Percentiles rank a stretch among this genome's conserved stretches.
phyloP scores from a whole-genome alignment of 92 coral and sea anemone species.

The Porites evermanni region DNA sequence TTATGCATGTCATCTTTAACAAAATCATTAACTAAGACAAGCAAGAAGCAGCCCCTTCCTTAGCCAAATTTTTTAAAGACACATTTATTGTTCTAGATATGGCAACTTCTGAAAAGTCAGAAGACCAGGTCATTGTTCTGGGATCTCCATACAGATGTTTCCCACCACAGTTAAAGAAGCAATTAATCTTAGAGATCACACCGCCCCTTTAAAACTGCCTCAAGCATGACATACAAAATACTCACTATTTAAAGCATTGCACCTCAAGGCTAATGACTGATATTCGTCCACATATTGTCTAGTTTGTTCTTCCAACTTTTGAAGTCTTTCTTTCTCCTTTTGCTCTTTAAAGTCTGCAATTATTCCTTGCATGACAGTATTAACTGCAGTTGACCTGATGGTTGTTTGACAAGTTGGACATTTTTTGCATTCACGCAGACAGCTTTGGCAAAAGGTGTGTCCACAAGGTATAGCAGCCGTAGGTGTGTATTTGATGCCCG shows the following conservation, averaged over 20 bases:
- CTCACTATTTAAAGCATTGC: conserved; percentile 88
- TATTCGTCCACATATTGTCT: conserved; percentile 98
- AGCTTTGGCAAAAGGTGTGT: conserved; percentile 91
- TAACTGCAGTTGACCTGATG: conserved; percentile 89
- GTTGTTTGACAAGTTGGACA: conserved; percentile 90
- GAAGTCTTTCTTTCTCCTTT: conserved; percentile 90
- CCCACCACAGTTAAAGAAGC: too few relatives aligned
- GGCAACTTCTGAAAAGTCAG: too few relatives aligned
- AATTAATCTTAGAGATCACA: too few relatives aligned
- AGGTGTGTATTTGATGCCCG: conserved; percentile 88
- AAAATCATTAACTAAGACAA: too few relatives aligned
- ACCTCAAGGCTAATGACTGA: conserved; percentile 87
- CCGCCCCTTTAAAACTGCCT: too few relatives aligned
- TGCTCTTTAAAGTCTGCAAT: conserved; percentile 83
- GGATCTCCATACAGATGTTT: too few relatives aligned
- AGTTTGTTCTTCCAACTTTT: conserved; percentile 92
- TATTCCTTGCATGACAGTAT: conserved; percentile 93
- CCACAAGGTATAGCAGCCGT: conserved; percentile 97
- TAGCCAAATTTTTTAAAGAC: too few relatives aligned
- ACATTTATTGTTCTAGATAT: too few relatives aligned
- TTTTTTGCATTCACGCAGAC: conserved; percentile 83
- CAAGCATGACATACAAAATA: background rate
- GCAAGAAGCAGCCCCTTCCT: too few relatives aligned
- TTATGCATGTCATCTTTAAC: too few relatives aligned
- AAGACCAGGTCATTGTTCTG: too few relatives aligned